Percentiles rank a stretch among this genome's conserved stretches.
Evolutionary conservation across 2,113 vertebrate species (phyloP).

Genomic region (Mellivora capensis): DNA sequence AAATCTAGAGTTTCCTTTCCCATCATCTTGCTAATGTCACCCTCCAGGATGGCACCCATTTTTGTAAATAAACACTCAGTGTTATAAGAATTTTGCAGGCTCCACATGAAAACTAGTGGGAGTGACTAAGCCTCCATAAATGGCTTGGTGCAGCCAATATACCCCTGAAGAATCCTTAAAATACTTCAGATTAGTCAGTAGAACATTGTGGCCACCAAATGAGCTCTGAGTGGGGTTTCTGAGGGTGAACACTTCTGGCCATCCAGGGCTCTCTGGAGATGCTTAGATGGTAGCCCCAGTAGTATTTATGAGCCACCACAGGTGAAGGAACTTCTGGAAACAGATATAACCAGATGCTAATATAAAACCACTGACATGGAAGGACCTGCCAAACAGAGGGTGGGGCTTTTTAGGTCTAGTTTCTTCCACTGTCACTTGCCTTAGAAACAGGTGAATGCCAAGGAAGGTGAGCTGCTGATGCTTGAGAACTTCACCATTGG

Average conservation of each 20-base stretch:
- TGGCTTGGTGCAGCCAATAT: not conserved
- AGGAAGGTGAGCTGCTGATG: not conserved
- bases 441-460: not conserved
- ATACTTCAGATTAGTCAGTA: not conserved
- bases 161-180: not conserved
- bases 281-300: not conserved
- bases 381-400: not conserved
- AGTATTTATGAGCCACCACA: not conserved
- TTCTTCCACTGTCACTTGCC: not conserved
- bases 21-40: not conserved
- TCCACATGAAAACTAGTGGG: not conserved
- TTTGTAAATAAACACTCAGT: not conserved
- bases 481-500: not conserved
- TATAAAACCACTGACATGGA: not conserved
- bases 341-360: not conserved
- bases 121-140: not conserved
- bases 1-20: not conserved
- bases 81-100: not conserved
- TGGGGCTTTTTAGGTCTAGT: not conserved
- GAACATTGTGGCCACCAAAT: not conserved
- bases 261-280: not conserved
- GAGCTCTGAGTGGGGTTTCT: not conserved
- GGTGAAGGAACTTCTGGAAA: not conserved
- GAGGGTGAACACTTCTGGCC: not conserved
- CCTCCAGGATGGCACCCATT: not conserved